phyloP scores from a whole-genome alignment of 2,113 vertebrate genomes.

The Cyprinodon brontotheroides region DNA sequence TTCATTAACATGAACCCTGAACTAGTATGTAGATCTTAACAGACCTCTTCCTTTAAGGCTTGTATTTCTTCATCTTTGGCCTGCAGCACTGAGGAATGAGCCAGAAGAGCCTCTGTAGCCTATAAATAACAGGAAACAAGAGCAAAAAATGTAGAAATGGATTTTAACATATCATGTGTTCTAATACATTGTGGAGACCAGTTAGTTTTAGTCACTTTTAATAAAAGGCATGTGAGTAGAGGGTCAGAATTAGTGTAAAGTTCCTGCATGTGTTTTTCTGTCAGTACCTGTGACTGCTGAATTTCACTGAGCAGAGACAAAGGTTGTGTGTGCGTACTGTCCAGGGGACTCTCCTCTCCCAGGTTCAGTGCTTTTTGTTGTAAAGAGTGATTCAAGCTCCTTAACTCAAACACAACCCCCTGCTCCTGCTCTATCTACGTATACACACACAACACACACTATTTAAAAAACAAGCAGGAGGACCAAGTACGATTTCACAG shows the following conservation, averaged over 20 bases:
- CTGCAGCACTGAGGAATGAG: constrained; percentile 75
- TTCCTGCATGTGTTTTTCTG: constrained; percentile 15
- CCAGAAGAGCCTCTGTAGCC: constrained; percentile 77
- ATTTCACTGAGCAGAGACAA: constrained; percentile 82
- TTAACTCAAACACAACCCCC: constrained; percentile 80
- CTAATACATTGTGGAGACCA: background rate
- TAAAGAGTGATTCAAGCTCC: constrained; percentile 76
- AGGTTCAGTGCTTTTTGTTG: constrained; percentile 72
- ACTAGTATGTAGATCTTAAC: constrained; percentile 13
- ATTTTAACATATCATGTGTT: background rate
- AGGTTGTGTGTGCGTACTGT: constrained; percentile 66
- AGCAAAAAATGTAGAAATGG: background rate
- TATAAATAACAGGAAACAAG: constrained; percentile 25
- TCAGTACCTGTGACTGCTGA: constrained; percentile 81
- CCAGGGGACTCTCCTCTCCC: constrained; percentile 76
- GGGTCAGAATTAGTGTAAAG: constrained; percentile 17
- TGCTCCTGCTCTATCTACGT: constrained; percentile 82
- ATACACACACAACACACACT: constrained; percentile 15
- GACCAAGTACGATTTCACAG: background rate
- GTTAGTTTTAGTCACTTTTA: background rate
- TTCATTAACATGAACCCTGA: background rate
- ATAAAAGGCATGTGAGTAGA: background rate
- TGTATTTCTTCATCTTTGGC: constrained; percentile 74
- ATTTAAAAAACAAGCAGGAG: background rate
- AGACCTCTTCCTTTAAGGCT: constrained; percentile 74